phyloP scores from a whole-genome alignment of 2,888 invertebrate species.

The Beris chalybata region DNA sequence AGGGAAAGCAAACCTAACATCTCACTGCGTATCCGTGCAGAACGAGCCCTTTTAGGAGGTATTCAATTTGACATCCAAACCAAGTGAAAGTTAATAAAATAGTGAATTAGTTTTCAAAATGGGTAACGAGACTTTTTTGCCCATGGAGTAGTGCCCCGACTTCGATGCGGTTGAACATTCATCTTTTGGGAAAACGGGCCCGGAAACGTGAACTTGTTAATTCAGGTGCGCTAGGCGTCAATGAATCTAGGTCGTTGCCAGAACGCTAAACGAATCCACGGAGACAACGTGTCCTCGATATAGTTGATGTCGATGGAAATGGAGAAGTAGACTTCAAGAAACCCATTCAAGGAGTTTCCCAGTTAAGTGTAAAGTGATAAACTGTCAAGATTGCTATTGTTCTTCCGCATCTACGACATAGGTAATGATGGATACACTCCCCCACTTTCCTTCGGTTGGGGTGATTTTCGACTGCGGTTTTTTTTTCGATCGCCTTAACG shows the following conservation, averaged over 20 bases:
- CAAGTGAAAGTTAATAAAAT: too few relatives aligned
- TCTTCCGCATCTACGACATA: conserved; percentile 99
- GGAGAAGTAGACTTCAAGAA: conserved; percentile 92
- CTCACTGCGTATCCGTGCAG: too few relatives aligned
- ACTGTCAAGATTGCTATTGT: conserved; percentile 96
- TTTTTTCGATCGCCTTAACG: too few relatives aligned
- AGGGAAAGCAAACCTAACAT: too few relatives aligned
- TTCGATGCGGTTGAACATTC: conserved; percentile 99
- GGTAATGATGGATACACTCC: conserved; percentile 99
- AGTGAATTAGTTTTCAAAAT: too few relatives aligned
- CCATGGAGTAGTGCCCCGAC: too few relatives aligned
- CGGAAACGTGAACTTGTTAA: conserved; percentile 98
- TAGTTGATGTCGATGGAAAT: conserved; percentile 99
- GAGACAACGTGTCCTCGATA: conserved; percentile 99
- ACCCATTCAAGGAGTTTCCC: conserved; percentile 98
- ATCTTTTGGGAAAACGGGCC: conserved; percentile 97
- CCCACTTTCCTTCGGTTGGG: too few relatives aligned
- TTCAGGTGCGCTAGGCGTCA: conserved; percentile 96
- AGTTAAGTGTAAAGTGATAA: conserved; percentile 99
- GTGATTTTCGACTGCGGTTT: too few relatives aligned
- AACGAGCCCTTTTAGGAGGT: too few relatives aligned
- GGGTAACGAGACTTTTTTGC: too few relatives aligned
- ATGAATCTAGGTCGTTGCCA: conserved; percentile 99
- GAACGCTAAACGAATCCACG: conserved; percentile 99
- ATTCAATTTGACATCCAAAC: too few relatives aligned